Percentiles rank a stretch among this genome's conserved stretches.
Conservation (phyloP, 2,888 invertebrate genomes). For the Melanotus villosus region DNA sequence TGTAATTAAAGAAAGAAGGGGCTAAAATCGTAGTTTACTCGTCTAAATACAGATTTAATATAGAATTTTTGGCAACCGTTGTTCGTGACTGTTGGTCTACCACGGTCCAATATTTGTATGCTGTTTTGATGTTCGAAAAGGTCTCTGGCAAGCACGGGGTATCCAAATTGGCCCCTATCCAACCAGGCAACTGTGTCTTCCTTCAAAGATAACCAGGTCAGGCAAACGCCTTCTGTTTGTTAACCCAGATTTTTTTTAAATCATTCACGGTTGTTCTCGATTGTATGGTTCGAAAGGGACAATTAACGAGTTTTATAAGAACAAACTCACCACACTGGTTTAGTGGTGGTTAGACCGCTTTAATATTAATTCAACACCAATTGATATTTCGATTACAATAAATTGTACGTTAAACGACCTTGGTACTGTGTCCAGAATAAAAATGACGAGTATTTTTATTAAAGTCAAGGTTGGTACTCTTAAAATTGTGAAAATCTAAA, state of each 20-base stretch:
- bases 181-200: constrained; percentile 40
- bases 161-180: constrained; percentile 24
- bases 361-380: background rate
- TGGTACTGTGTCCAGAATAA: background rate
- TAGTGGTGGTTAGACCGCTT: background rate
- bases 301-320: too few species aligned
- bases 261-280: too few species aligned
- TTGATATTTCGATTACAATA: background rate
- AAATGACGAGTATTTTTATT: constrained; percentile 3
- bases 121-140: constrained; percentile 30
- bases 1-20: too few species aligned
- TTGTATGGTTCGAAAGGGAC: too few species aligned
- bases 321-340: background rate
- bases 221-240: constrained; percentile 20
- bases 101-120: constrained; percentile 4
- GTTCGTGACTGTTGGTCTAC: constrained; percentile 19
- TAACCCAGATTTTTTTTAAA: constrained; percentile 25
- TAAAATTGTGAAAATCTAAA: constrained; percentile 4
- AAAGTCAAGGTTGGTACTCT: constrained; percentile 1
- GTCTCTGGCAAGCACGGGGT: constrained; percentile 32
- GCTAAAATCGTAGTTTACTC: background rate
- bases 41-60: background rate
- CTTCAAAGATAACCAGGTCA: constrained; percentile 32
- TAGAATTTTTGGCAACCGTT: constrained; percentile 16
- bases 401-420: background rate